These are phyloP conservation scores for Pseudoatta argentina DNA, from an alignment of 1,140 invertebrate genomes.

Conservation along the genomic window DNA sequence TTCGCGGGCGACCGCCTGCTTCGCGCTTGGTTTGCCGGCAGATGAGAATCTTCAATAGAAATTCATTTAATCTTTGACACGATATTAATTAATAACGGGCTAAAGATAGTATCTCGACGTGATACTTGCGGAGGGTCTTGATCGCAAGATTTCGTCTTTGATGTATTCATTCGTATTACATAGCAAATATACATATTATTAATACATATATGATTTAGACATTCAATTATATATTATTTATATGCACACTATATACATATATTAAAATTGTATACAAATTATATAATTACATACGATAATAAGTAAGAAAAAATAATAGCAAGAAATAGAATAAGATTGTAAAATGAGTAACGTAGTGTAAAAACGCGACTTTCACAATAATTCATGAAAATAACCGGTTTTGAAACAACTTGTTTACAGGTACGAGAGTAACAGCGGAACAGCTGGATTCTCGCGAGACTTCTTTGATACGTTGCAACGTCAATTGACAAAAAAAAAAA, in stretches of 20 bases:
- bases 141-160: constrained; percentile 44
- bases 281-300: neutral
- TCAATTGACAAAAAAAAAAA: constrained; percentile 47
- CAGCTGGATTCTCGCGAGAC: constrained; percentile 12
- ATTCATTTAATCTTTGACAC: constrained; percentile 79
- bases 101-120: constrained; percentile 53
- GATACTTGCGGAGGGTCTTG: constrained; percentile 52
- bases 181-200: neutral
- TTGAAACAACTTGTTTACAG: constrained; percentile 33
- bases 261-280: neutral
- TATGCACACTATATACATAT: neutral
- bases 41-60: constrained; percentile 72
- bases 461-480: constrained; percentile 28
- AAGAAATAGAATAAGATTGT: neutral
- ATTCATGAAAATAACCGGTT: constrained; percentile 8
- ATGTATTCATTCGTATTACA: constrained; percentile 25
- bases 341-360: neutral
- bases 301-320: neutral
- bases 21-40: constrained; percentile 75
- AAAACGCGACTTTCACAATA: neutral
- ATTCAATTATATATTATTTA: neutral
- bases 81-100: constrained; percentile 78
- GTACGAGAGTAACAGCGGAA: neutral
- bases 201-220: neutral
- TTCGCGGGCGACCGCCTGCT: constrained; percentile 79